Evolutionary conservation across 2,113 vertebrate species (phyloP).

Genomic region (Microcebus ravelobensis): DNA sequence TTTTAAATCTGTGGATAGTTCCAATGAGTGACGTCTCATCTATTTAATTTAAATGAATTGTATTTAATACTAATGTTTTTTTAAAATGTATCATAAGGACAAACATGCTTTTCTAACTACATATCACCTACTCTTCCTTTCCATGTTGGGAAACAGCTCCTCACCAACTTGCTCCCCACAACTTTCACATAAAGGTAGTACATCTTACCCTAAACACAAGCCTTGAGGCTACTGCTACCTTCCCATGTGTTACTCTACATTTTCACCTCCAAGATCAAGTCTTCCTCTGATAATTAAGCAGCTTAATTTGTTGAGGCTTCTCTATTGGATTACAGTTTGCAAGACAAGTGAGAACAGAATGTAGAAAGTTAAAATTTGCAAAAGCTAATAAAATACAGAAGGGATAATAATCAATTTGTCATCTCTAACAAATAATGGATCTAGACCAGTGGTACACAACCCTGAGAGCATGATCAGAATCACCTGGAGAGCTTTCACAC

Average conservation of each 20-base stretch:
- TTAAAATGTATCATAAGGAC: neutral
- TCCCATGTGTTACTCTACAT: neutral
- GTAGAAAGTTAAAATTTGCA: neutral
- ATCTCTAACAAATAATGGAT: conserved; percentile 11
- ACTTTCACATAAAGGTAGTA: neutral
- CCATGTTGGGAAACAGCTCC: neutral
- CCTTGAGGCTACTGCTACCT: neutral
- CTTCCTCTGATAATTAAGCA: neutral
- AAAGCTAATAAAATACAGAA: conserved; percentile 13
- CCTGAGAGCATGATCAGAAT: neutral
- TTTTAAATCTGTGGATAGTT: conserved; percentile 17
- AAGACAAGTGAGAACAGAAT: neutral
- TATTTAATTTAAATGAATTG: neutral
- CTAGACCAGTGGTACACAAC: neutral
- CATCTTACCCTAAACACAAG: neutral
- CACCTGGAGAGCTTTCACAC: neutral
- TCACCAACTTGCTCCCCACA: accelerated
- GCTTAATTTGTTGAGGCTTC: conserved; percentile 10
- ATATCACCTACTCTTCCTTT: neutral
- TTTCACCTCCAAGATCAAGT: neutral
- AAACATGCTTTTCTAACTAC: conserved; percentile 17
- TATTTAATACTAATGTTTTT: neutral
- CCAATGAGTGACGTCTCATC: neutral
- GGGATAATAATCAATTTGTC: neutral
- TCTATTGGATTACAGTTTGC: neutral